These are phyloP conservation scores for Eubucco bourcierii DNA, from an alignment of 2,113 vertebrate species.

Conservation along the genomic window DNA sequence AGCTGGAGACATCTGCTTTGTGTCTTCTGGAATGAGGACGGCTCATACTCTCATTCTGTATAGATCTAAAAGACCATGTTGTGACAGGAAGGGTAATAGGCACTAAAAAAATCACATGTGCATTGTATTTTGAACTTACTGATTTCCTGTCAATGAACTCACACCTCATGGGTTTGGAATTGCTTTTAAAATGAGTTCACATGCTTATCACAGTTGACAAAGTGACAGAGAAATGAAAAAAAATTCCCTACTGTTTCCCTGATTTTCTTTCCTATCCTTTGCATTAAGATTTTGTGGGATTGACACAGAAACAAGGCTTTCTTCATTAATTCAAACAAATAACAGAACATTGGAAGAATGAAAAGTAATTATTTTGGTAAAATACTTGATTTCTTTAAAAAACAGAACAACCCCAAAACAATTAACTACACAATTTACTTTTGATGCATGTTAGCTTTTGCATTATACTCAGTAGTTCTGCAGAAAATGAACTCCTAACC, in stretches of 20 bases:
- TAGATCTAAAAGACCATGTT: neutral
- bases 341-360: neutral
- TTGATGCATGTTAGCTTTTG: neutral
- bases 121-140: slow-evolving; percentile 51
- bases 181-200: slow-evolving; percentile 47
- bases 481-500: neutral
- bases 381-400: neutral
- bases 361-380: neutral
- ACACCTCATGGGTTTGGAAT: slow-evolving; percentile 28
- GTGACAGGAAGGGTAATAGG: neutral
- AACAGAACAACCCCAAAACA: neutral
- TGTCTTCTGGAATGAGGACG: slow-evolving; percentile 15
- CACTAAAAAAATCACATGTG: neutral
- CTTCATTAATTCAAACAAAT: neutral
- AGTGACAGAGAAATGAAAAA: slow-evolving; percentile 22
- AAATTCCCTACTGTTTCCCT: slow-evolving; percentile 1
- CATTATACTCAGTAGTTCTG: neutral
- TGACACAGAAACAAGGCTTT: neutral
- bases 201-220: slow-evolving; percentile 51
- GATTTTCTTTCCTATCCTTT: neutral
- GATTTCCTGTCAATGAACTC: slow-evolving; percentile 58
- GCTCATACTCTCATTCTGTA: neutral
- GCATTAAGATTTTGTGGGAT: slow-evolving; percentile 8
- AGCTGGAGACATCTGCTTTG: slow-evolving; percentile 23
- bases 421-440: neutral